phyloP scores from a whole-genome alignment of 1,140 invertebrate genomes.

The Camponotus pennsylvanicus region DNA sequence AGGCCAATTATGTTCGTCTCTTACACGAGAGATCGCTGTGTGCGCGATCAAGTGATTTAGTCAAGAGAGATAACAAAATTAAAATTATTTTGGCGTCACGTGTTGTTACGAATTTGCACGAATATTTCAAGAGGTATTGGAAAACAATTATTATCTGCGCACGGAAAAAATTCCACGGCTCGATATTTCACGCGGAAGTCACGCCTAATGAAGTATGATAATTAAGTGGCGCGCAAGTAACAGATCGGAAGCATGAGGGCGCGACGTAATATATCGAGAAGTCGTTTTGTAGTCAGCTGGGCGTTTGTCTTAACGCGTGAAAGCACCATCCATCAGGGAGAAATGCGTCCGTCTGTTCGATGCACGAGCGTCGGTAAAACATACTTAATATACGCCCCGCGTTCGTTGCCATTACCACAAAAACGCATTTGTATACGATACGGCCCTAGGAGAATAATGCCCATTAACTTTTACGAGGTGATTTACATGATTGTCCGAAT shows the following conservation, averaged over 20 bases:
- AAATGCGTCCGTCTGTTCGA: constrained; percentile 61
- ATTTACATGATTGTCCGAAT: constrained; percentile 59
- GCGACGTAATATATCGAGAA: constrained; percentile 71
- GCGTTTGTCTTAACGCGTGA: constrained; percentile 67
- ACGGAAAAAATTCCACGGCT: constrained; percentile 42
- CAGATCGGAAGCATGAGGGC: constrained; percentile 68
- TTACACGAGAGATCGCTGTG: background rate
- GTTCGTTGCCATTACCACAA: constrained; percentile 9
- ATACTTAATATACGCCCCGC: constrained; percentile 1
- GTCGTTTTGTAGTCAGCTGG: constrained; percentile 64
- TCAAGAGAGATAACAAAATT: background rate
- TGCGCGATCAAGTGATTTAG: background rate
- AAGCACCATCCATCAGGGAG: constrained; percentile 67
- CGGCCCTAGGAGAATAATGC: constrained; percentile 21
- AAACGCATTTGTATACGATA: constrained; percentile 31
- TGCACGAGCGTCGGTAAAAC: background rate
- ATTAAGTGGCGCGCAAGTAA: constrained; percentile 70
- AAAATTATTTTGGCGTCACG: background rate
- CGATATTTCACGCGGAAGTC: constrained; percentile 66
- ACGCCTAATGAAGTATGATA: constrained; percentile 69
- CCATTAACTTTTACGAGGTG: constrained; percentile 56
- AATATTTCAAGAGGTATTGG: background rate
- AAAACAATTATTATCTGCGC: background rate
- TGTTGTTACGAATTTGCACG: background rate
- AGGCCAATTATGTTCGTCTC: background rate